Conservation (phyloP, 2,888 invertebrate genomes). For the Melieria crassipennis region DNA sequence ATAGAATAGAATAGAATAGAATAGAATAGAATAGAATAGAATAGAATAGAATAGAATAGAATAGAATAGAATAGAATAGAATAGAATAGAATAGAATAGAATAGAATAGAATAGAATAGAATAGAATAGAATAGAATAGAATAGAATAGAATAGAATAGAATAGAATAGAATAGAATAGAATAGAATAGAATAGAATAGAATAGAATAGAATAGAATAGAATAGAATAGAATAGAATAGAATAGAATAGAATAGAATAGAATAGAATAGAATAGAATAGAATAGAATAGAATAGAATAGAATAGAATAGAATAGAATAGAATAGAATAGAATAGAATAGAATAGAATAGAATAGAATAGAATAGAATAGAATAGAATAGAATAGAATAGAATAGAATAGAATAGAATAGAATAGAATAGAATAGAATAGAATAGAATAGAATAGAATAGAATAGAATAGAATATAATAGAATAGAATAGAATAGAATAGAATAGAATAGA, state of each 20-base stretch:
- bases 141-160: no score
- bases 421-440: conserved; percentile 8
- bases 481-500: not conserved
- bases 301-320: no score
- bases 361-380: not conserved
- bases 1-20: not conserved
- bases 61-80: not conserved
- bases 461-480: conserved; percentile 9
- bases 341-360: no score
- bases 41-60: not conserved
- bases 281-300: not conserved
- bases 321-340: no score
- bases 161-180: not conserved
- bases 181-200: not conserved
- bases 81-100: not conserved
- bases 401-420: not conserved
- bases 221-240: conserved; percentile 12
- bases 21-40: conserved; percentile 11
- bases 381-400: not conserved
- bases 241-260: not conserved
- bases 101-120: no score
- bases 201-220: not conserved
- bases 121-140: no score
- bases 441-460: conserved; percentile 13
- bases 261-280: not conserved